Conservation (phyloP, 2,797 vertebrate species). For the Danio albolineatus region DNA sequence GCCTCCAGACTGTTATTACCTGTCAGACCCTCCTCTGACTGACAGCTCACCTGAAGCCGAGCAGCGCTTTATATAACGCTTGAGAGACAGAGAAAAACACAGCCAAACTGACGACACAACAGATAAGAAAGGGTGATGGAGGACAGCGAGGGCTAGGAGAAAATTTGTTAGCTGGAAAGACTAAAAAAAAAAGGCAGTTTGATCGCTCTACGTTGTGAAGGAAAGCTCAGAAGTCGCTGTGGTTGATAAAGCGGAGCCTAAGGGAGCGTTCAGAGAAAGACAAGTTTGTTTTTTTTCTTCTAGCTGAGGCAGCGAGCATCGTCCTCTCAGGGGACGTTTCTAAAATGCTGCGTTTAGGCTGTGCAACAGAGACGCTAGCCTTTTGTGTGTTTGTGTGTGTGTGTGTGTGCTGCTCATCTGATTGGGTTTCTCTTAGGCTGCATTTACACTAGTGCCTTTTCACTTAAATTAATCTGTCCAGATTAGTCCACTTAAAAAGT, state of each 20-base stretch:
- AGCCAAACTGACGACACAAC: constrained; percentile 40
- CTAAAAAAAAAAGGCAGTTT: constrained; percentile 48
- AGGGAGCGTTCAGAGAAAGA: constrained; percentile 53
- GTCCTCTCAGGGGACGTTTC: constrained; percentile 52
- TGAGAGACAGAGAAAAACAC: constrained; percentile 48
- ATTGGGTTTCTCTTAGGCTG: not conserved
- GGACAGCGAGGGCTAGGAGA: constrained; percentile 31
- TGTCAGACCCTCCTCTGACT: constrained; percentile 58
- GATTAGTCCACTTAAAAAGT: too few species aligned
- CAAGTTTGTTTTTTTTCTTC: constrained; percentile 55
- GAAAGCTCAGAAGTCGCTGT: constrained; percentile 50
- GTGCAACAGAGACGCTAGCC: not conserved
- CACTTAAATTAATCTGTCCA: too few species aligned
- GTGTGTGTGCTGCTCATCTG: constrained; percentile 20
- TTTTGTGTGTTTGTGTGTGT: too few species aligned
- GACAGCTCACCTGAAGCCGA: constrained; percentile 57
- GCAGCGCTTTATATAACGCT: constrained; percentile 49
- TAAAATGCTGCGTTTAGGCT: constrained; percentile 8
- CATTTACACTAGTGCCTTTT: not conserved
- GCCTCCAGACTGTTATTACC: constrained; percentile 52
- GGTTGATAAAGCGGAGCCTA: constrained; percentile 56
- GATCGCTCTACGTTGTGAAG: constrained; percentile 51
- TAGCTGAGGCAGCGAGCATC: constrained; percentile 40
- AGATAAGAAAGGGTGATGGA: constrained; percentile 43
- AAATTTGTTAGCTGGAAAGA: constrained; percentile 44